Percentiles rank a stretch among this genome's conserved stretches.
These are phyloP conservation scores for Callaeas wilsoni DNA, from an alignment of 2,113 vertebrate genomes.

Conservation along the genomic window DNA sequence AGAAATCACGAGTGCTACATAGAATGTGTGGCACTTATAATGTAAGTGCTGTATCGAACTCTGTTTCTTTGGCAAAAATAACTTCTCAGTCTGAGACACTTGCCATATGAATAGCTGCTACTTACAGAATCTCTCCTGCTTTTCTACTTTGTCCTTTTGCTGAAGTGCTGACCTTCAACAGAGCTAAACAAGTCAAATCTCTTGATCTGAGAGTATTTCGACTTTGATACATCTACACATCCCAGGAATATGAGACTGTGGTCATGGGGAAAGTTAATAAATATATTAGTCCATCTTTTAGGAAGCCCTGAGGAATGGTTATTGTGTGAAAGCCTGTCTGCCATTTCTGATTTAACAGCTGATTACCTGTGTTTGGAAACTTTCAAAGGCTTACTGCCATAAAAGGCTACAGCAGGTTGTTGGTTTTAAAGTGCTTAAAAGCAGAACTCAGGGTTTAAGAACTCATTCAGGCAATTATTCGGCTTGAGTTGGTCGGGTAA, in stretches of 20 bases:
- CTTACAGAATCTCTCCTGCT: not conserved
- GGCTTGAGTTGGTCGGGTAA: not conserved
- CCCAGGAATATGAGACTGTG: not conserved
- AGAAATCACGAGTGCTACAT: not conserved
- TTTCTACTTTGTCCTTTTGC: not conserved
- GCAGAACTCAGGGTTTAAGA: not conserved
- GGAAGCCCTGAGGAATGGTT: not conserved
- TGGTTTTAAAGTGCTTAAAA: not conserved
- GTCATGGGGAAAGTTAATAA: not conserved
- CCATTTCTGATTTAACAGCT: not conserved
- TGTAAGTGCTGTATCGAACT: not conserved
- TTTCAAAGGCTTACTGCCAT: not conserved
- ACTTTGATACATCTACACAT: not conserved
- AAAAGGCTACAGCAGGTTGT: not conserved
- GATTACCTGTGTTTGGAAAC: not conserved
- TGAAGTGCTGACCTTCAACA: not conserved
- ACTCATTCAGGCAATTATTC: not conserved
- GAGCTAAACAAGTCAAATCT: not conserved
- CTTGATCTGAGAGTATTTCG: not conserved
- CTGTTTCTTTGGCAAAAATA: not conserved
- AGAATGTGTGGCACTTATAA: not conserved
- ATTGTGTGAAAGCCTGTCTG: not conserved
- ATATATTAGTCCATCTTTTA: not conserved
- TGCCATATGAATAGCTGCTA: not conserved
- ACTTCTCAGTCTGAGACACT: not conserved